phyloP scores from a whole-genome alignment of 2,797 vertebrate species.

The Hylomyscus alleni region DNA sequence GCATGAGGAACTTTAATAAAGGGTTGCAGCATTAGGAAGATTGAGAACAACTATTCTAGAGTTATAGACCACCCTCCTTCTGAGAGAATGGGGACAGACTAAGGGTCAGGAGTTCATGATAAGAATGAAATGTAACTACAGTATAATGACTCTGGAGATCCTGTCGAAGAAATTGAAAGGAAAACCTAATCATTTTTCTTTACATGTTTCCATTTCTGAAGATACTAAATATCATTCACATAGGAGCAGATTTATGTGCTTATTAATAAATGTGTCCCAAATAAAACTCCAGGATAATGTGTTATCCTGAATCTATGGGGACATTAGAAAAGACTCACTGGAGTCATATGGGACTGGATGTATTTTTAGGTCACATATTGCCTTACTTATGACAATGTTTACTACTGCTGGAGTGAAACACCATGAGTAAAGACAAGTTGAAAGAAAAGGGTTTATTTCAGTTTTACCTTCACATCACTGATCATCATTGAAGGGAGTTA shows the following conservation, averaged over 20 bases:
- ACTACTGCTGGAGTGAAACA: background rate
- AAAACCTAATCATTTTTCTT: background rate
- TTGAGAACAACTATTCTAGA: background rate
- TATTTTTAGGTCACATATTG: background rate
- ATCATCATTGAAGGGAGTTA: background rate
- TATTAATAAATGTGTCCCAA: conserved; percentile 44
- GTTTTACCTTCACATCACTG: background rate
- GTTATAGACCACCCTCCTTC: background rate
- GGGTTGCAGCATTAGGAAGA: background rate
- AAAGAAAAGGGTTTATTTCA: background rate
- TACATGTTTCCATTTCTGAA: conserved; percentile 46
- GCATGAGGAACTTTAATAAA: background rate
- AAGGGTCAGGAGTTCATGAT: background rate
- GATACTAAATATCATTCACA: conserved; percentile 34
- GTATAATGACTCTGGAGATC: background rate
- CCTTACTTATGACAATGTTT: background rate
- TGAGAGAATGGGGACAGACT: fast-evolving
- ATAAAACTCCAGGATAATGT: background rate
- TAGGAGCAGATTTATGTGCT: conserved; percentile 22
- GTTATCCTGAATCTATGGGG: background rate
- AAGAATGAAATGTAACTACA: background rate
- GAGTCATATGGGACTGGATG: background rate
- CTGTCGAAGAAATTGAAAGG: background rate
- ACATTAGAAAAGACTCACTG: background rate
- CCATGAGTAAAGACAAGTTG: background rate